Base-by-base conservation (phyloP, 2,888 invertebrate genomes). In the Macaria liturata region DNA sequence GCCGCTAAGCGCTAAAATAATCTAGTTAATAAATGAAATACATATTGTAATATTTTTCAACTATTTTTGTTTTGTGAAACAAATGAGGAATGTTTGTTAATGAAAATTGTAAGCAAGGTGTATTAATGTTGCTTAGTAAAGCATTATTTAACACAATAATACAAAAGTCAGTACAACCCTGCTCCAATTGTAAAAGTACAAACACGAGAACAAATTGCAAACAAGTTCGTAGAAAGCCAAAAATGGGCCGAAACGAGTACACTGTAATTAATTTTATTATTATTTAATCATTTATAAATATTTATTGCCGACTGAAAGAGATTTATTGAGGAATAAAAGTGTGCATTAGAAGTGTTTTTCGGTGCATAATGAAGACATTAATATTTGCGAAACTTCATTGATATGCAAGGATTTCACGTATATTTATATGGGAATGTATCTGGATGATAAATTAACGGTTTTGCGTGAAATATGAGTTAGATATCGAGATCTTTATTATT, bases 151-250 rank as follows among this genome's bases (percentile, higher is more conserved):
- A 20, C 2, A 20, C 20, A 20, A 20, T 20, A 20, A 20, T 3
- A 37, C 34, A 37, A 37, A 37, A 37, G 34, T 37, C 4, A 37
- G 34, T 7, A 42, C 74, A 81, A 65, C 84, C 82, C 82, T 83
- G 66, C 20, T 20, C 54, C 37, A 55, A 59, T 63, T 63, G 9
- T 68, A 68, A 66, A 60, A 53, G 53, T 54, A 61, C 66, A 71
- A 72, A 70, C 69, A 67, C 64, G 62, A 72, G 74, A 82, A 81
- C 88, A 86, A 89, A 89, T 88, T 88, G 76, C 74, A 61, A 71
- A 83, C 83, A 80, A 78, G 73, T 90, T 86, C 88, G 81, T 73
- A 81, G 88, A 88, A 89, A 67, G 71, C 69, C 62, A 66, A 78
- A 78, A 77, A 71, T 74, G 74, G 62, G 51, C 75, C 76, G 79